Evolutionary conservation across 2,113 vertebrate genomes (phyloP).

Genomic region (Indicator indicator): DNA sequence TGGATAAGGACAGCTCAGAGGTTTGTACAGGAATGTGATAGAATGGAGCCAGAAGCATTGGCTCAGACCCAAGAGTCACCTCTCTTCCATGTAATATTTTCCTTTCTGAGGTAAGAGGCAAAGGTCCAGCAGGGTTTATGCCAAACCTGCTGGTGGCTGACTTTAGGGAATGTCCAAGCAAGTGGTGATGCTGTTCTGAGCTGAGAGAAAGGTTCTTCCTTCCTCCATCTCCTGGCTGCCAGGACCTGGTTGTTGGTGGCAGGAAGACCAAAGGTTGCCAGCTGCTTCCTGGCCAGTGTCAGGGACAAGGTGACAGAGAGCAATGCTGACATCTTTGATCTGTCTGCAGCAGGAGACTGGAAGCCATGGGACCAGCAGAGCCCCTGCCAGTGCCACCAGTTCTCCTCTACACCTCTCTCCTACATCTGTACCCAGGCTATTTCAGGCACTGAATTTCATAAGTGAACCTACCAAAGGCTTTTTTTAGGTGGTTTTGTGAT

Average conservation of each 20-base stretch:
- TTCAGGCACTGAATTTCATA: background rate
- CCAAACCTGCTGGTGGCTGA: background rate
- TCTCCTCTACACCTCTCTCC: background rate
- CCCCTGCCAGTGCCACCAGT: background rate
- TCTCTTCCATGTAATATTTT: background rate
- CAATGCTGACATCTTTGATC: background rate
- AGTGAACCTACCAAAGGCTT: background rate
- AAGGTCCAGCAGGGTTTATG: background rate
- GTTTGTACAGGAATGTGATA: background rate
- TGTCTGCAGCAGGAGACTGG: background rate
- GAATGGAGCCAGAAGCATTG: background rate
- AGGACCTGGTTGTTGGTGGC: too few species aligned
- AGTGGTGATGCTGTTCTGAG: background rate
- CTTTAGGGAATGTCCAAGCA: background rate
- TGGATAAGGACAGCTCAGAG: background rate
- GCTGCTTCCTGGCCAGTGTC: too few species aligned
- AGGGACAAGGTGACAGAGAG: background rate
- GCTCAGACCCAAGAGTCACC: background rate
- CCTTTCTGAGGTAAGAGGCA: background rate
- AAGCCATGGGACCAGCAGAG: background rate
- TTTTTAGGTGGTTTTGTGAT: background rate
- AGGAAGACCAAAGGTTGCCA: background rate
- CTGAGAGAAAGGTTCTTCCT: background rate
- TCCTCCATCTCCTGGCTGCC: background rate
- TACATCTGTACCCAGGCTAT: background rate